Base-by-base conservation (phyloP, 2,888 invertebrate genomes). In the Chloromyia formosa region DNA sequence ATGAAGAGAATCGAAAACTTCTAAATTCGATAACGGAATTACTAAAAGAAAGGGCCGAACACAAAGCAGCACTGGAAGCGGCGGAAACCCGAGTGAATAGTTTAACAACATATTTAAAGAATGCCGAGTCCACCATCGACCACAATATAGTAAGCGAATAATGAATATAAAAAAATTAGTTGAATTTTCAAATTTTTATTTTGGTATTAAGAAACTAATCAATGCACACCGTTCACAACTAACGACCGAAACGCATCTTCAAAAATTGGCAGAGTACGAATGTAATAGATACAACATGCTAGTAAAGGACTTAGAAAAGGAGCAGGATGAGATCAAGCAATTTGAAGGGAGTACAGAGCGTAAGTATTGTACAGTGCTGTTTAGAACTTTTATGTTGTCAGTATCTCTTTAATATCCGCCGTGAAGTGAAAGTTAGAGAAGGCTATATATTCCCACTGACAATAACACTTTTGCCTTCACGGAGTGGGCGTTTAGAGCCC, bases 181-280 rank as follows among this genome's bases (percentile, higher is more conserved):
- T 40, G 22, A 49, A 66, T 20, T 42, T 66, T 2, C 20, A 45
- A 16, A 2, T n/a, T 56, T 49, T 42, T 18, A 22, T 0, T 49
- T 74, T 68, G 4, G n/a, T 23, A 76, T 79, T 12, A 60, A 82
- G 88, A 89, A 90, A 80, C 85, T 93, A 9, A 84, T 94, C 62
- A 88, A 89, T 69, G 90, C 91, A 0, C 90, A 92, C 78, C 90
- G 89, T 77, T 88, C 90, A 74, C 93, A 93, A 82, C 82, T 91
- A 75, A 89, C 92, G 76, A 88, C 89, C 66, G 92, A 93, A 83
- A 88, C 90, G 64, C 89, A 91, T 77, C 79, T 84, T 35, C 79
- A 78, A 0, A 84, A 85, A 77, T 54, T 85, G 35, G 82, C 83
- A 1, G 81, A 82, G 49, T 82, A 86, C 85, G 83, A 90, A 49